A percentile compares a stretch with the other conserved stretches of the same genome.
Evolutionary conservation across 2,888 invertebrate genomes (phyloP).

Genomic region (Amphipoea lucens): DNA sequence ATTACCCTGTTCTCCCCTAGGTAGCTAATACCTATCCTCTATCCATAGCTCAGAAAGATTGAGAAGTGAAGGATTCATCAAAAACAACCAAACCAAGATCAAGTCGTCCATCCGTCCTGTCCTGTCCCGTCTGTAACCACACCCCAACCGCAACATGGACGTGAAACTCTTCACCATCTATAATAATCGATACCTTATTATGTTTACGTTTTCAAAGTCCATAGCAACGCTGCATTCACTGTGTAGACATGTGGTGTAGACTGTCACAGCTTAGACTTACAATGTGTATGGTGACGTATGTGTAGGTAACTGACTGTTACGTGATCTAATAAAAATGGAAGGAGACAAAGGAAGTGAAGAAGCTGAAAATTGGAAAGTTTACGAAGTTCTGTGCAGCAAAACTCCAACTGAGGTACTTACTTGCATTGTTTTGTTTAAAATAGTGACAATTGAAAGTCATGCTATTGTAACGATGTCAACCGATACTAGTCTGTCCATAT

Average conservation of each 20-base stretch:
- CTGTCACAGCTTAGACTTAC: constrained; percentile 11
- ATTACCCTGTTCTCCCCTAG: too few relatives aligned
- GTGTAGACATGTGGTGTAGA: background rate
- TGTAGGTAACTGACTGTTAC: constrained; percentile 11
- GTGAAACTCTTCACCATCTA: constrained; percentile 1
- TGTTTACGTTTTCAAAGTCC: constrained; percentile 70
- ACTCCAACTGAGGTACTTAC: constrained; percentile 87
- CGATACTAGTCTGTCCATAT: background rate
- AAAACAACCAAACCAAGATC: background rate
- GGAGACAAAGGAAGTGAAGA: constrained; percentile 85
- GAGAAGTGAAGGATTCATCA: background rate
- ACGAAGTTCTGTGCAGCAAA: constrained; percentile 92
- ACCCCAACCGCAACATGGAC: background rate
- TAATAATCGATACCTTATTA: constrained; percentile 66
- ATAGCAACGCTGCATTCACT: constrained; percentile 69
- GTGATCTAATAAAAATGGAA: constrained; percentile 72
- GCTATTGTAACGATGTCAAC: background rate
- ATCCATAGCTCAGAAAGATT: background rate
- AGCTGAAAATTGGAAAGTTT: constrained; percentile 93
- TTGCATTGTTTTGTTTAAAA: constrained; percentile 17
- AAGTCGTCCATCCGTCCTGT: background rate
- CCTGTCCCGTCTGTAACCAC: background rate
- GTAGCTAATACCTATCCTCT: too few relatives aligned
- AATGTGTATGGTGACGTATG: constrained; percentile 20
- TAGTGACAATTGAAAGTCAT: background rate